phyloP scores from a whole-genome alignment of 2,888 invertebrate species.

The Habroteleia sp. region DNA sequence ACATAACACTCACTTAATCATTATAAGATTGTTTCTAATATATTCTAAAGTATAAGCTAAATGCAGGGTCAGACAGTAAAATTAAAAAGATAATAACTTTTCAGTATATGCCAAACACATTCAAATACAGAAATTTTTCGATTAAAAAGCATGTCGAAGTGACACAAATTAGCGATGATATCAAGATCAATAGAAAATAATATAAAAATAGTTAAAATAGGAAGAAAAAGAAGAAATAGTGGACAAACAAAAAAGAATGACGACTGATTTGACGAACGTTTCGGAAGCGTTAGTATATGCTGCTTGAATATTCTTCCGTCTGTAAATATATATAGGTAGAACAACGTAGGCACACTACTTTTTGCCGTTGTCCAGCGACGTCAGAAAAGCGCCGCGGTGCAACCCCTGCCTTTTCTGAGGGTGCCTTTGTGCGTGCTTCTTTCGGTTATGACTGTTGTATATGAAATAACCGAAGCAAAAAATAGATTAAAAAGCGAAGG shows the following conservation, averaged over 20 bases:
- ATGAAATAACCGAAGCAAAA: slow-evolving; percentile 70
- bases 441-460: slow-evolving; percentile 61
- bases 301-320: slow-evolving; percentile 55
- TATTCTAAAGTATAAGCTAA: too few relatives aligned
- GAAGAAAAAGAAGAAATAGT: slow-evolving; percentile 11
- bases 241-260: slow-evolving; percentile 33
- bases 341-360: slow-evolving; percentile 53
- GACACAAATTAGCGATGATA: slow-evolving; percentile 42
- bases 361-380: slow-evolving; percentile 58
- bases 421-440: slow-evolving; percentile 61
- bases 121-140: slow-evolving; percentile 49
- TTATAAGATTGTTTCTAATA: too few relatives aligned
- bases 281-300: slow-evolving; percentile 27
- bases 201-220: slow-evolving; percentile 21
- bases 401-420: slow-evolving; percentile 58
- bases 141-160: slow-evolving; percentile 7
- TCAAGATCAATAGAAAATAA: slow-evolving; percentile 33
- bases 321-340: slow-evolving; percentile 55
- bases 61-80: too few relatives aligned
- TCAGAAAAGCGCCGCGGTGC: slow-evolving; percentile 35
- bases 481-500: slow-evolving; percentile 68
- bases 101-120: too few relatives aligned
- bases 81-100: too few relatives aligned
- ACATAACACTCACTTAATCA: too few relatives aligned
- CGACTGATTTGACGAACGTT: slow-evolving; percentile 28